Evolutionary conservation across 2,888 invertebrate species (phyloP).

Genomic region (Germaria angustata): DNA sequence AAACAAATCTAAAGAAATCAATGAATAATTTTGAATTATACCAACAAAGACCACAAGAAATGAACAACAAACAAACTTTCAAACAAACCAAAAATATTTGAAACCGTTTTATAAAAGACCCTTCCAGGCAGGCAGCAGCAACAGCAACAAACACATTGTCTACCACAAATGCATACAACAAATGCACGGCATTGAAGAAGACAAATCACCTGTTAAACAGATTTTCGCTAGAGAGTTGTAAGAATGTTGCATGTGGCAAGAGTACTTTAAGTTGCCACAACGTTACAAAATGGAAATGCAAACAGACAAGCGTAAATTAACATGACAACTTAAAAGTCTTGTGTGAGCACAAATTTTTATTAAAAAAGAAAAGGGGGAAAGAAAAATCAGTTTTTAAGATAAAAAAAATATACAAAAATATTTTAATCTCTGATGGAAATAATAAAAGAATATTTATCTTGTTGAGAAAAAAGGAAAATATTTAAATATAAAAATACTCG

Average conservation of each 20-base stretch:
- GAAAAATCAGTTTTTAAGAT: slow-evolving; percentile 32
- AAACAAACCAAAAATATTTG: slow-evolving; percentile 10
- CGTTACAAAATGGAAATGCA: slow-evolving; percentile 9
- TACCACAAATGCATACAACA: not conserved
- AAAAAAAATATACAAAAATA: slow-evolving; percentile 14
- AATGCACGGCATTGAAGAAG: slow-evolving; percentile 33
- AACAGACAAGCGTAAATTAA: slow-evolving; percentile 63
- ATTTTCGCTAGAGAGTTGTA: slow-evolving; percentile 7
- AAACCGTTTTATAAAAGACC: slow-evolving; percentile 47
- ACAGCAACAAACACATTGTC: not conserved
- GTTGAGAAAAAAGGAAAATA: slow-evolving; percentile 21
- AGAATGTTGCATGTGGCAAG: slow-evolving; percentile 34
- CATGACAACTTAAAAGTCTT: slow-evolving; percentile 56
- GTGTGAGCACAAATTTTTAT: slow-evolving; percentile 3
- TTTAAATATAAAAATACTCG: slow-evolving; percentile 46
- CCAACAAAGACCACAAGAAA: not conserved
- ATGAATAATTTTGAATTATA: slow-evolving; percentile 25
- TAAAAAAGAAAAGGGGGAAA: not conserved
- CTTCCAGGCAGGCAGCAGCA: slow-evolving; percentile 9
- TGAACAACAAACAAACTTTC: not conserved
- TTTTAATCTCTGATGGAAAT: slow-evolving; percentile 35
- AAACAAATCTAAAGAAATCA: slow-evolving; percentile 27
- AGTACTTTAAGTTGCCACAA: slow-evolving; percentile 23
- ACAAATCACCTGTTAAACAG: slow-evolving; percentile 64
- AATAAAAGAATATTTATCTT: slow-evolving; percentile 1